Evolutionary conservation across 2,797 vertebrate genomes (phyloP), one percentile per base, ranked within the genome.

Genomic region (Megalops cyprinoides): DNA sequence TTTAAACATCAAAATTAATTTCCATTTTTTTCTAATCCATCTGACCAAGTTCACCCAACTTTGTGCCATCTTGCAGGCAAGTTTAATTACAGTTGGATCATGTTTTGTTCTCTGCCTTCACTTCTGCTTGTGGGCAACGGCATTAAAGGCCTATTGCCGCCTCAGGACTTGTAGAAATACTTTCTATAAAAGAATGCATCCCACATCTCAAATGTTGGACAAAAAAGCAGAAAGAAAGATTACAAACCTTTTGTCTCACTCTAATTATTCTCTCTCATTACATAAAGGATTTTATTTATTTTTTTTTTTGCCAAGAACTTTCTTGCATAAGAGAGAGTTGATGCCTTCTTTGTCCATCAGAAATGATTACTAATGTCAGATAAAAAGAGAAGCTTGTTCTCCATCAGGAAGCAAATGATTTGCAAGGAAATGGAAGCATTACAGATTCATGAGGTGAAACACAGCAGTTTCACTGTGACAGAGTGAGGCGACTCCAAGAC

Each of bases 191-290:
- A 85, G 78, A 62, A 31, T 10, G 28, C 55, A 20, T 48, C 60
- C 76, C 53, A 79, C 58, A 37, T 74, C 78, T 80, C 82, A 76
- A 75, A 84, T 80, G 79, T 77, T 71, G 78, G 18, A 65, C 56
- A 20, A 51, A 77, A 14, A 46, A 82, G 60, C 82, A 71, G 18
- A 67, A 53, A 58, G 69, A 82, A 82, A 87, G 81, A 88, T 91
- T 85, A 87, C 55, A 85, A 79, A 85, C 82, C 86, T 79, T 85
- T 89, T 83, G 79, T 87, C 81, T 83, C 79, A 79, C 86, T 80
- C 85, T 88, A 90, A 89, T 88, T 86, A 83, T 82, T 86, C 44
- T 31, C 73, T 83, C 82, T 82, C 53, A 75, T 82, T 81, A 86
- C 71, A 90, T 83, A 83, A 89, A 86, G 87, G 79, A 86, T 75